A percentile compares a stretch with the other conserved stretches of the same genome.
Evolutionary conservation across 2,888 invertebrate genomes (phyloP).

Genomic region (Cordylochernes scorpioides): DNA sequence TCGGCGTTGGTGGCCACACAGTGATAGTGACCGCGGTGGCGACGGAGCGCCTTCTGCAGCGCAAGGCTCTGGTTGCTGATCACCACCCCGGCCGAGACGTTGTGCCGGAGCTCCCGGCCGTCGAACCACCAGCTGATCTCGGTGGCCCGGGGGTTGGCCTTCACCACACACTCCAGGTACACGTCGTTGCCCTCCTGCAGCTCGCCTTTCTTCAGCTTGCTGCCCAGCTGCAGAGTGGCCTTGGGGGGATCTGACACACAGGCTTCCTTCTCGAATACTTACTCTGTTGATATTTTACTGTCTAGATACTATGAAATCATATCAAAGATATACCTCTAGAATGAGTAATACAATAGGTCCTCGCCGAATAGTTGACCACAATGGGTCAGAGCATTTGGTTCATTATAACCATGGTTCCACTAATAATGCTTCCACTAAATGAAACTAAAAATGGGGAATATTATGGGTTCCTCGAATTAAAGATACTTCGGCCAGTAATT

Average conservation of each 20-base stretch:
- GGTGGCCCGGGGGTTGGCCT: conserved; percentile 12
- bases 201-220: conserved; percentile 54
- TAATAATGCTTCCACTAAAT: too few species aligned
- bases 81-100: conserved; percentile 9
- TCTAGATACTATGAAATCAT: too few species aligned
- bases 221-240: conserved; percentile 49
- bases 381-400: too few species aligned
- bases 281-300: too few species aligned
- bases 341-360: too few species aligned
- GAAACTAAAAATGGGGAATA: too few species aligned
- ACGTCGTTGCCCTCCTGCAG: conserved; percentile 31
- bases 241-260: conserved; percentile 56
- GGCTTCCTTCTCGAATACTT: too few species aligned
- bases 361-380: too few species aligned
- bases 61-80: conserved; percentile 10
- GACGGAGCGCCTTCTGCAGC: conserved; percentile 9
- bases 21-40: conserved; percentile 8
- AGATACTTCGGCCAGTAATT: too few species aligned
- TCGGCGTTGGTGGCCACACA: conserved; percentile 11
- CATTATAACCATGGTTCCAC: too few species aligned
- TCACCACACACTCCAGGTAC: conserved; percentile 11
- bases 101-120: conserved; percentile 9
- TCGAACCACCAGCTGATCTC: conserved; percentile 13
- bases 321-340: too few species aligned
- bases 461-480: too few species aligned